Conservation (phyloP, 2,113 vertebrate species). For the Gallinago undulata region DNA sequence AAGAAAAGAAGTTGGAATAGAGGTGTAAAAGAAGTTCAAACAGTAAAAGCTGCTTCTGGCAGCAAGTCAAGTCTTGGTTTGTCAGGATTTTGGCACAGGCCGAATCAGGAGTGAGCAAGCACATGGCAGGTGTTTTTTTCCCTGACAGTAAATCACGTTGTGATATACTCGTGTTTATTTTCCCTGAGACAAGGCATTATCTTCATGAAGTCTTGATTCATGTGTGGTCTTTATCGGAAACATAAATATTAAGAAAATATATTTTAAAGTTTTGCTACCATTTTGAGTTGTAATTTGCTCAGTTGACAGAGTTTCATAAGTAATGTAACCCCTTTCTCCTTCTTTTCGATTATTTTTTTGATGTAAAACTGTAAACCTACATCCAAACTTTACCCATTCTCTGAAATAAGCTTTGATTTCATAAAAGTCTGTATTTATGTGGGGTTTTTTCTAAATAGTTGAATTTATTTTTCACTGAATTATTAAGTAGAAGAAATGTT, state of each 20-base stretch:
- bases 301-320: not conserved
- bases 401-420: not conserved
- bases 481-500: not conserved
- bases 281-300: not conserved
- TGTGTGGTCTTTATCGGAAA: not conserved
- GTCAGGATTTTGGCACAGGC: not conserved
- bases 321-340: not conserved
- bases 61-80: not conserved
- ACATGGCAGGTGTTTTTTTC: not conserved
- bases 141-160: not conserved
- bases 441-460: rapidly evolving
- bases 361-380: not conserved
- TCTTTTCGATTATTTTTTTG: not conserved
- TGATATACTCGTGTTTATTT: not conserved
- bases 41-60: not conserved
- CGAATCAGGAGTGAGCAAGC: not conserved
- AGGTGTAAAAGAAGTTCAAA: not conserved
- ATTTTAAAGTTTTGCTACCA: not conserved
- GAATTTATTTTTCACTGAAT: not conserved
- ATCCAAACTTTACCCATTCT: not conserved
- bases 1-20: not conserved
- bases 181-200: not conserved
- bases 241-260: not conserved
- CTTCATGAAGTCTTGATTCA: not conserved
- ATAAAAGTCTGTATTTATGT: not conserved